Conservation (phyloP, 2,888 invertebrate species). For the Calameuta filiformis region DNA sequence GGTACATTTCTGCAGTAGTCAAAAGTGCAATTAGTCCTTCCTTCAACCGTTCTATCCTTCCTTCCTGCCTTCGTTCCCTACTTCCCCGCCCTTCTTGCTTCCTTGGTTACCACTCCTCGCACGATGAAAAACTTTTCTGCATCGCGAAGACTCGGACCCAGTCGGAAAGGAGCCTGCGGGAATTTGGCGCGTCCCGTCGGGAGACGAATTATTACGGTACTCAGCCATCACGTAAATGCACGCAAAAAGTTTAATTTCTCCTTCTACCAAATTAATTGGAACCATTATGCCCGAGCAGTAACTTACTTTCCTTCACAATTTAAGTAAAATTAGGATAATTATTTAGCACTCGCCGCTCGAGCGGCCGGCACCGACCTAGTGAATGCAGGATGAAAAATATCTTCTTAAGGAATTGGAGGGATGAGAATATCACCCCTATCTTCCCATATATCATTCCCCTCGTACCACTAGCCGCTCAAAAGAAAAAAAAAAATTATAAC, state of each 20-base stretch:
- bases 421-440: neutral
- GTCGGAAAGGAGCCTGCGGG: neutral
- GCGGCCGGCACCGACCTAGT: neutral
- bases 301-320: constrained; percentile 28
- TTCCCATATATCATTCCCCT: too few species aligned
- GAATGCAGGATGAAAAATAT: neutral
- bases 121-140: constrained; percentile 19
- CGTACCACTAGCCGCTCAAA: neutral
- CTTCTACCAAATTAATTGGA: constrained; percentile 43
- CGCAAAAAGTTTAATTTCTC: constrained; percentile 42
- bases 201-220: constrained; percentile 31
- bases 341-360: constrained; percentile 13
- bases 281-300: constrained; percentile 28
- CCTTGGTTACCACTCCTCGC: constrained; percentile 13
- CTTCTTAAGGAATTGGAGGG: neutral
- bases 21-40: constrained; percentile 41
- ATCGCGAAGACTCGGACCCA: constrained; percentile 12
- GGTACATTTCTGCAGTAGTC: constrained; percentile 27
- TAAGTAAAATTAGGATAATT: constrained; percentile 27
- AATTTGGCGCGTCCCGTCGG: constrained; percentile 13
- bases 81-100: constrained; percentile 8
- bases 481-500: neutral
- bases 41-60: constrained; percentile 10
- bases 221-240: constrained; percentile 23
- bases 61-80: neutral